Evolutionary conservation across 2,113 vertebrate species (phyloP).

Genomic region (Deroptyus accipitrinus): DNA sequence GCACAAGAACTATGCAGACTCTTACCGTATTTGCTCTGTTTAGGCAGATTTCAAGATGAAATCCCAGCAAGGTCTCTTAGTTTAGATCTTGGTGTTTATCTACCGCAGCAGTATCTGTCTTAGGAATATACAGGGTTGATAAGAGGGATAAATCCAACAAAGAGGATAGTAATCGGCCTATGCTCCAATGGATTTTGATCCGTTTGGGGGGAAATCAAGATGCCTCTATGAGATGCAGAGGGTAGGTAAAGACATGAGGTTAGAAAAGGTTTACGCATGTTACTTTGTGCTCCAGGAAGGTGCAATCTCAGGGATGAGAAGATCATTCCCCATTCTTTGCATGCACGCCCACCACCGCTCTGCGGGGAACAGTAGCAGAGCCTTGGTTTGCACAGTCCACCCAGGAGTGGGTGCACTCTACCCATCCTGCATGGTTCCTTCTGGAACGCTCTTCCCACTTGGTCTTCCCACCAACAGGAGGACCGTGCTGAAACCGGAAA

Average conservation of each 20-base stretch:
- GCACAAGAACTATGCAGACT: accelerated
- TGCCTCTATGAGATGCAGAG: background rate
- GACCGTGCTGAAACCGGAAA: background rate
- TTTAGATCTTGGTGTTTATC: slow-evolving; percentile 45
- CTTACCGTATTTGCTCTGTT: background rate
- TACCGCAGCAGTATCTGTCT: background rate
- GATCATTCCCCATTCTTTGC: background rate
- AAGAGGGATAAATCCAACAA: slow-evolving; percentile 9
- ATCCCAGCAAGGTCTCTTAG: background rate
- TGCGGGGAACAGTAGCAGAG: accelerated
- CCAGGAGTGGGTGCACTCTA: accelerated
- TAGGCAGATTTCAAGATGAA: background rate
- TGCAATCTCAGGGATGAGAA: background rate
- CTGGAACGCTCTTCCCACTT: background rate
- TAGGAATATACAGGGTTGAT: background rate
- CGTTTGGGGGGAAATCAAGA: background rate
- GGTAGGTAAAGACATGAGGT: background rate
- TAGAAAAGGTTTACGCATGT: background rate
- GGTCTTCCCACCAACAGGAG: no score
- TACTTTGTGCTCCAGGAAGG: background rate
- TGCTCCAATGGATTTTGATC: background rate
- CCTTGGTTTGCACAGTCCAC: accelerated
- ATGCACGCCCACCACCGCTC: accelerated
- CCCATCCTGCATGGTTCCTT: background rate
- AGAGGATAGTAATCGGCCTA: slow-evolving; percentile 1